A percentile compares a stretch with the other conserved stretches of the same genome.
Conservation (phyloP, 2,797 vertebrate genomes). For the Rhynchotus rufescens region DNA sequence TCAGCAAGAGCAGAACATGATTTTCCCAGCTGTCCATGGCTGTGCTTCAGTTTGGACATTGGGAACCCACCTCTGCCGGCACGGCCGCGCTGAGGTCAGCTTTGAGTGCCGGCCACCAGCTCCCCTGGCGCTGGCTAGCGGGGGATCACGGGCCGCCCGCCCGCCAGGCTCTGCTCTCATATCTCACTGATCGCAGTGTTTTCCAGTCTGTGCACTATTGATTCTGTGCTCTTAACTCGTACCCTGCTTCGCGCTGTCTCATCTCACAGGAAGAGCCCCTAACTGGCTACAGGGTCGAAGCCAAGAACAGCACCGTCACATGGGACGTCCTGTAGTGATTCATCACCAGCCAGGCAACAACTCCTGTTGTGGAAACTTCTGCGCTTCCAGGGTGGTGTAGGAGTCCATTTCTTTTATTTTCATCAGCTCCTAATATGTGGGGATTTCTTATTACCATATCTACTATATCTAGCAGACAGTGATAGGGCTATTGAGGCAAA, state of each 20-base stretch:
- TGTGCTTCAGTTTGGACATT: not conserved
- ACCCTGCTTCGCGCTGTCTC: too few relatives aligned
- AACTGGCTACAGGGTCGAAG: not conserved
- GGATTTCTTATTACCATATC: not conserved
- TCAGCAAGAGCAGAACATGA: conserved; percentile 5
- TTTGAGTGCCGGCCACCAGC: not conserved
- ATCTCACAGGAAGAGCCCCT: not conserved
- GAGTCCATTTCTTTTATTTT: not conserved
- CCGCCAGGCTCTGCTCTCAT: not conserved
- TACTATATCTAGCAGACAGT: not conserved
- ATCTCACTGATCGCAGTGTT: rapidly evolving
- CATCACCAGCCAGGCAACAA: too few relatives aligned
- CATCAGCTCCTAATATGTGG: rapidly evolving
- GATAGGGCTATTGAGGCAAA: not conserved
- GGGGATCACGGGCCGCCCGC: rapidly evolving
- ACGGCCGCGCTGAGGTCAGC: not conserved
- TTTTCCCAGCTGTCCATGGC: conserved; percentile 50
- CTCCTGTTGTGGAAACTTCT: not conserved
- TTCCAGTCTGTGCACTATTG: not conserved
- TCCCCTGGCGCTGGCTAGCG: not conserved
- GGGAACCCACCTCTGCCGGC: not conserved
- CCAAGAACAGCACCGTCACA: too few relatives aligned
- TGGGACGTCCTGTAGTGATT: too few relatives aligned
- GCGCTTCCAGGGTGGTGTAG: not conserved
- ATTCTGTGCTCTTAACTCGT: not conserved